Percentiles rank a stretch among this genome's conserved stretches.
Evolutionary conservation across 2,888 invertebrate species (phyloP).

Genomic region (Papilio demoleus): DNA sequence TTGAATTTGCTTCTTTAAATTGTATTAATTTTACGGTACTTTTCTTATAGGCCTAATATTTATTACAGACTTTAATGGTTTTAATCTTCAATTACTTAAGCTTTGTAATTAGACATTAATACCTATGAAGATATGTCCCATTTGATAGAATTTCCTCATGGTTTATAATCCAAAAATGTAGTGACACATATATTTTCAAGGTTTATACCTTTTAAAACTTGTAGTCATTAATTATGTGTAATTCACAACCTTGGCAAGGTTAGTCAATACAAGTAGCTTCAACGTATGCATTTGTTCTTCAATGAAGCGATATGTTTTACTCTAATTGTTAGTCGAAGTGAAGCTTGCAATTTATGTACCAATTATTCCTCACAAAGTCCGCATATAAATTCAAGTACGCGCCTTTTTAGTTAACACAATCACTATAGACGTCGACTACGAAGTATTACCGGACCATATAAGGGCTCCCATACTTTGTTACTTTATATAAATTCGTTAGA

Average conservation of each 20-base stretch:
- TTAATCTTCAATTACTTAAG: conserved; percentile 4
- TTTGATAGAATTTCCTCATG: not conserved
- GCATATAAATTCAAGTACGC: conserved; percentile 33
- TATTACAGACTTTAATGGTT: conserved; percentile 17
- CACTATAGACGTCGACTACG: conserved; percentile 8
- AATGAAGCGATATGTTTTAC: conserved; percentile 30
- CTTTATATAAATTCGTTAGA: conserved; percentile 33
- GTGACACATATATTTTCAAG: not conserved
- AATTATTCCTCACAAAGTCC: conserved; percentile 31
- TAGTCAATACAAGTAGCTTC: conserved; percentile 1
- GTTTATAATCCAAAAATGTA: not conserved
- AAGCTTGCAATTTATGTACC: conserved; percentile 35
- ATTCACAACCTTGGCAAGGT: not conserved
- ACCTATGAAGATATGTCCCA: no score
- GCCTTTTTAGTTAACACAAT: conserved; percentile 39
- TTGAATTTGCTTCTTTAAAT: conserved; percentile 21
- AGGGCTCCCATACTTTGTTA: conserved; percentile 23
- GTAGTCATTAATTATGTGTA: not conserved
- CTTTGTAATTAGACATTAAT: no score
- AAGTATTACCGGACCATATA: conserved; percentile 31
- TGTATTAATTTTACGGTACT: conserved; percentile 27
- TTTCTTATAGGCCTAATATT: conserved; percentile 10
- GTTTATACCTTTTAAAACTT: not conserved
- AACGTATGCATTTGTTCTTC: conserved; percentile 8
- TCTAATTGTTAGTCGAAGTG: conserved; percentile 28